Base-by-base conservation (phyloP, 2,113 vertebrate genomes). In the Sterrhoptilus dennistouni region DNA sequence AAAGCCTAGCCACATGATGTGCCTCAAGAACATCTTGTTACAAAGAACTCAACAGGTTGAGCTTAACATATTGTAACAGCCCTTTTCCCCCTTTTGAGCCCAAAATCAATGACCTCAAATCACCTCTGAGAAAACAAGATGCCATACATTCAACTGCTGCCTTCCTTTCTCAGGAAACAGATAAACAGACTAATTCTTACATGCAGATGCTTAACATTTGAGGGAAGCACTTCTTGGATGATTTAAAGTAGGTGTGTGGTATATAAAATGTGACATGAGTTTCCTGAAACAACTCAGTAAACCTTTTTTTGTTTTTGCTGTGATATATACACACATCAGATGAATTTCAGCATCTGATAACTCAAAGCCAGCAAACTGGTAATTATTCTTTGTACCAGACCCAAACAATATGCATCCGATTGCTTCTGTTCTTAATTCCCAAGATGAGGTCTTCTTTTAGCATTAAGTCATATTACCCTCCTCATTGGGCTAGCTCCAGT, bases 241-340 rank as follows among this genome's bases (percentile, higher is more conserved):
- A 80, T 64, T 75, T 42, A 36, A 64, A 89, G 50, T 27, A 75
- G 35, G 12, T 50, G 27, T 23, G 35, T 29, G 27, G 29, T 25
- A 14, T 25, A 40, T 19, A 64, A 22, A 19, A n/a, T 2, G 3
- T 8, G 31, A 49, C 28, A 45, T 4, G 4, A 24, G 12, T 65
- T 64, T 44, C 69, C 25, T 23, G 29, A 31, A 76, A 92, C 18
- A 42, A 47, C 9, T 53, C 59, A 53, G 19, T 42, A 53, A 42
- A 53, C 6, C 12, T 77, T 71, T 65, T 14, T 42, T 38, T 21
- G 38, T 49, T 63, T 63, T 70, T 31, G 5, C 25, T 70, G 11
- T 20, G 28, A 38, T 33, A 40, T 3, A 17, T 11, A 38, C 4
- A 49, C 0, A 0, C 0, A 0, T 49, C 54, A 36, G 35, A 77